Percentiles rank a stretch among this genome's conserved stretches.
These are phyloP conservation scores for Mythimna loreyi DNA, from an alignment of 2,888 invertebrate species.

Conservation along the genomic window DNA sequence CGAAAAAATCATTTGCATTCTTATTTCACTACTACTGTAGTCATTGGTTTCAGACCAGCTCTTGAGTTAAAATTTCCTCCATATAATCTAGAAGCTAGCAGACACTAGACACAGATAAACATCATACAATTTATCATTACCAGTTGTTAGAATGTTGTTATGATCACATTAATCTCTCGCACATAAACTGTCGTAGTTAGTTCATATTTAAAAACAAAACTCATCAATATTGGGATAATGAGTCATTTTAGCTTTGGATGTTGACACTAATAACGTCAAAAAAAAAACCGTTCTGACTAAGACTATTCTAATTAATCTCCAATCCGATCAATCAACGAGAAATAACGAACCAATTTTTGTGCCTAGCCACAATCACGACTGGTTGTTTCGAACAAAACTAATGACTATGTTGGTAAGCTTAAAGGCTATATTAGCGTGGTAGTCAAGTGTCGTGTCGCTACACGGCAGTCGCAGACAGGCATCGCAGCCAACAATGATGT, in stretches of 20 bases:
- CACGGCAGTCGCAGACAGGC: slow-evolving; percentile 78
- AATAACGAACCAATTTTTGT: slow-evolving; percentile 65
- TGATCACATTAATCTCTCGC: background rate
- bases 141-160: no score
- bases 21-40: no score
- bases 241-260: background rate
- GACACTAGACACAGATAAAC: no score
- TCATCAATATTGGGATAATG: background rate
- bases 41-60: no score
- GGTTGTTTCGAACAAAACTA: slow-evolving; percentile 32
- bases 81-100: no score
- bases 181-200: background rate
- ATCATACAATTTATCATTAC: no score
- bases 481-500: slow-evolving; percentile 84
- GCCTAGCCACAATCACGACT: slow-evolving; percentile 62
- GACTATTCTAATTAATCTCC: slow-evolving; percentile 51
- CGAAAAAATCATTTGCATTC: no score
- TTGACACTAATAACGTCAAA: background rate
- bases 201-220: background rate
- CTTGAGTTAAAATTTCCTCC: no score
- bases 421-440: slow-evolving; percentile 65
- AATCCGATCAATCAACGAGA: slow-evolving; percentile 59
- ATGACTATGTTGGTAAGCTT: slow-evolving; percentile 29
- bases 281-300: slow-evolving; percentile 18
- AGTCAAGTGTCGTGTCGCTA: slow-evolving; percentile 67